Conservation (phyloP, 35 echinoderm and acorn worm species). For the Stichopus chloronotus region DNA sequence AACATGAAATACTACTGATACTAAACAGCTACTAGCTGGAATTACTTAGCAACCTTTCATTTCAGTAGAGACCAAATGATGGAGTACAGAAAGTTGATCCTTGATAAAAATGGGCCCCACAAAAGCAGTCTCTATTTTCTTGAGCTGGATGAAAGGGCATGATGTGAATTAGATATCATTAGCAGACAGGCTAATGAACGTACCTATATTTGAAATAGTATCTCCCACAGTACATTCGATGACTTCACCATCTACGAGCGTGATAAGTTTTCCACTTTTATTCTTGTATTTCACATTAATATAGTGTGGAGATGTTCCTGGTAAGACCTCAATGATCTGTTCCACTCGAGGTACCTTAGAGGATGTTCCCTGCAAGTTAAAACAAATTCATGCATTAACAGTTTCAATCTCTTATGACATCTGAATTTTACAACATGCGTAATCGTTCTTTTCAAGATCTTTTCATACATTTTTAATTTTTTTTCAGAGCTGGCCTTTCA, state of each 20-base stretch:
- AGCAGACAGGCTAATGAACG: background rate
- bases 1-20: too few species aligned
- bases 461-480: too few species aligned
- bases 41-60: too few species aligned
- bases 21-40: too few species aligned
- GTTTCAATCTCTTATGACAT: background rate
- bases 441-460: background rate
- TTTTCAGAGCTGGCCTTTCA: too few species aligned
- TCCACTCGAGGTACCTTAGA: slow-evolving; percentile 58
- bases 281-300: slow-evolving; percentile 77
- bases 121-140: too few species aligned
- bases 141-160: too few species aligned
- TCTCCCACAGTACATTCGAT: slow-evolving; percentile 84
- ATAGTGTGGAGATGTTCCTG: slow-evolving; percentile 66
- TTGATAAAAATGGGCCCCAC: too few species aligned
- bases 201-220: slow-evolving; percentile 69
- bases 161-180: too few species aligned
- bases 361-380: slow-evolving; percentile 16
- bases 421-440: background rate
- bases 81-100: too few species aligned
- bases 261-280: slow-evolving; percentile 53
- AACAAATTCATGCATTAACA: background rate
- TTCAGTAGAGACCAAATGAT: too few species aligned
- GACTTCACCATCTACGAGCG: slow-evolving; percentile 68
- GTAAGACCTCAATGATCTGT: slow-evolving; percentile 63